phyloP scores from a whole-genome alignment of 2,113 vertebrate species.

The Lagenorhynchus albirostris region DNA sequence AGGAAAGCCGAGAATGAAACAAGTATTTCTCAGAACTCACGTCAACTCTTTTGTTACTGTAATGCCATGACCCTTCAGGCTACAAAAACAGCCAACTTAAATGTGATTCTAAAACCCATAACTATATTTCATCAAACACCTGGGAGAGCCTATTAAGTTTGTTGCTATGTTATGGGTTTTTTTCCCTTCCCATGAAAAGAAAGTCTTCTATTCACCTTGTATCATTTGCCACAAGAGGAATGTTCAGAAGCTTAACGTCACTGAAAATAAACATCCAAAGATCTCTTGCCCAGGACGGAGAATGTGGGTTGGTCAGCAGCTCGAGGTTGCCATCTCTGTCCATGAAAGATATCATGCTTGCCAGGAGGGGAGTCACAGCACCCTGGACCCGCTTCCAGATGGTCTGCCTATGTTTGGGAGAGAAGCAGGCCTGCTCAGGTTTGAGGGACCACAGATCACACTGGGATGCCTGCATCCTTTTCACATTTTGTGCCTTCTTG shows the following conservation, averaged over 20 bases:
- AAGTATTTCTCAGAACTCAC: background rate
- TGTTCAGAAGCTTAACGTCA: slow-evolving; percentile 86
- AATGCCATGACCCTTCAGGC: background rate
- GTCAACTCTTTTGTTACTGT: background rate
- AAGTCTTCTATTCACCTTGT: slow-evolving; percentile 77
- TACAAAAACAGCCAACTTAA: background rate
- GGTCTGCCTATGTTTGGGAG: slow-evolving; percentile 84
- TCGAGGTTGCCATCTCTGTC: slow-evolving; percentile 93
- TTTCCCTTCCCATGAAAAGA: background rate
- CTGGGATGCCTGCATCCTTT: fast-evolving
- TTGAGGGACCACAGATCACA: fast-evolving
- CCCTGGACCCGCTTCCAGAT: slow-evolving; percentile 93
- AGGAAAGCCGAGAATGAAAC: fast-evolving
- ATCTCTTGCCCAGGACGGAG: slow-evolving; percentile 79
- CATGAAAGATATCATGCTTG: slow-evolving; percentile 88
- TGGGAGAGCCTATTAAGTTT: fast-evolving
- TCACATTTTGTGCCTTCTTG: background rate
- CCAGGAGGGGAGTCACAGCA: slow-evolving; percentile 88
- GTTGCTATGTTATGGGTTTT: fast-evolving
- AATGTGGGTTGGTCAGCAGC: slow-evolving; percentile 80
- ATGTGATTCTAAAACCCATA: background rate
- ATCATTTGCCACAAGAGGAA: slow-evolving; percentile 77
- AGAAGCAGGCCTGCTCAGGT: background rate
- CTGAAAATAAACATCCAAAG: slow-evolving; percentile 95
- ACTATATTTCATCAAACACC: fast-evolving